Base-by-base conservation (phyloP, 2,888 invertebrate genomes). In the Arenicola marina region DNA sequence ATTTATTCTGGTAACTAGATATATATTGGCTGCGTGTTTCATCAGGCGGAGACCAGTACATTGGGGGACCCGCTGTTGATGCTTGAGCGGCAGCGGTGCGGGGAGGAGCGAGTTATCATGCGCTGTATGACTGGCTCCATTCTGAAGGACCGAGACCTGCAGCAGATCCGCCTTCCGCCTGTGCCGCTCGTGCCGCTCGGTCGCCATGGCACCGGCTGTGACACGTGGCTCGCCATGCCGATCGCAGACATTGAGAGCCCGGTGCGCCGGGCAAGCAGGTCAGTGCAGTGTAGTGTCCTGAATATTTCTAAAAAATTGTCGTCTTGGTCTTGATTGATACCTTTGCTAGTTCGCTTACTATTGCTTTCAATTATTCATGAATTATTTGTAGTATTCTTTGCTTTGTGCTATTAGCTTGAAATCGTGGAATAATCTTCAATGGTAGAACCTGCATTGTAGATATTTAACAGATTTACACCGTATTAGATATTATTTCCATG, bases 181-280 rank as follows among this genome's bases (percentile, higher is more conserved):
- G 61, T 79, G 57, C 81, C 82, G 0, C 66, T 80, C 15, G 76
- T 79, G 1, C 81, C 82, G 1, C 73, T 77, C 1, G 81, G 81
- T 18, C 71, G 82, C 26, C 78, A 82, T 59, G 79, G 79, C 29
- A 78, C 77, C 0, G 75, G 76, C 63, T 77, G 78, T 63, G 62
- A 69, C 3, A 69, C 69, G 11, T 82, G 81, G 81, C 58, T 78
- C 38, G 69, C 74, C 34, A 80, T 81, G 79, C 80, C 80, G 1
- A 62, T 80, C n/a, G 67, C 69, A 28, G 76, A 81, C 59, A 81
- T 82, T 44, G 80, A 82, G 62, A 80, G 80, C 62, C 71, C 76
- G 18, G 75, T 76, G 2, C 61, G 80, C 38, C 60, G 69, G 46
- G 74, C 75, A 21, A 81, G 80, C 65, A 65, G 69, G 69, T 69